Evolutionary conservation across 2,113 vertebrate species (phyloP).

Genomic region (Perca flavescens): DNA sequence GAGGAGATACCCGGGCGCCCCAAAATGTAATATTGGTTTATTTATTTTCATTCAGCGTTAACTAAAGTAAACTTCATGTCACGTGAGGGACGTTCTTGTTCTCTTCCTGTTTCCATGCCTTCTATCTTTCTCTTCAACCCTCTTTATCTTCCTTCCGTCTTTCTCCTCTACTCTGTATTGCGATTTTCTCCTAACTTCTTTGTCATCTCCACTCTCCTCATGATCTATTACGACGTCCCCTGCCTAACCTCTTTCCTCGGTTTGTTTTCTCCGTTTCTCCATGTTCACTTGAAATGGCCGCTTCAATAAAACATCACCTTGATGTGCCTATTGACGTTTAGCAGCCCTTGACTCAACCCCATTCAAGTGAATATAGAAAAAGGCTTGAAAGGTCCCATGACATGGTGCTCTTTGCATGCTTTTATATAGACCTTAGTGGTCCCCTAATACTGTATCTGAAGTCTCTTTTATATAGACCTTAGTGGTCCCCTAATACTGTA

Average conservation of each 20-base stretch:
- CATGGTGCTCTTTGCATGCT: no score
- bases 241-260: not conserved
- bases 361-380: constrained; percentile 44
- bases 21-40: no score
- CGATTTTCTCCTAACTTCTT: not conserved
- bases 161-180: not conserved
- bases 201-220: not conserved
- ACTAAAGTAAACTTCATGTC: no score
- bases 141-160: not conserved
- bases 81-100: not conserved
- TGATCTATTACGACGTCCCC: not conserved
- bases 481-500: no score
- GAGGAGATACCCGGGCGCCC: no score
- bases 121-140: not conserved
- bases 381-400: constrained; percentile 5
- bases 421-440: no score
- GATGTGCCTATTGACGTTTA: constrained; percentile 44
- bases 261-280: not conserved
- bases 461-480: no score
- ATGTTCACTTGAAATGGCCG: constrained; percentile 43
- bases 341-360: constrained; percentile 28
- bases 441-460: no score
- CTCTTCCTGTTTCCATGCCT: not conserved
- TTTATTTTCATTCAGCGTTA: no score
- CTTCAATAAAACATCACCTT: constrained; percentile 48